Conservation (phyloP, 2,113 vertebrate genomes). For the Zingel zingel region DNA sequence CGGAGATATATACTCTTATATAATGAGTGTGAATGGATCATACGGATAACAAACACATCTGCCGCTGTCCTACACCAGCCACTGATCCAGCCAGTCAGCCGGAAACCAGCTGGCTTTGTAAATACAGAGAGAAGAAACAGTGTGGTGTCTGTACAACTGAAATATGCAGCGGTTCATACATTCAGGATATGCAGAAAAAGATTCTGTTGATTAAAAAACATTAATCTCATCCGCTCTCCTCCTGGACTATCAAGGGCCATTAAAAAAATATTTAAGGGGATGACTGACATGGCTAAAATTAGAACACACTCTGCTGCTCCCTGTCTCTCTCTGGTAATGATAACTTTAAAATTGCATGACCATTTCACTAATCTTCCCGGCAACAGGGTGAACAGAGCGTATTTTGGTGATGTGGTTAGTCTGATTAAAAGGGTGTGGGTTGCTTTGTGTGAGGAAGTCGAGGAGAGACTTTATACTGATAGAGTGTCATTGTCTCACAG, state of each 20-base stretch:
- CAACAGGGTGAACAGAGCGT: not conserved
- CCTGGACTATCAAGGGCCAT: conserved; percentile 8
- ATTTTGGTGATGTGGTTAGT: conserved; percentile 16
- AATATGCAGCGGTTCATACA: conserved; percentile 2
- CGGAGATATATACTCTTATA: conserved; percentile 65
- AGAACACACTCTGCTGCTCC: conserved; percentile 3
- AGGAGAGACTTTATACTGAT: not conserved
- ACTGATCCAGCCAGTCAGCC: conserved; percentile 66
- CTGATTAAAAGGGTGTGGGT: not conserved
- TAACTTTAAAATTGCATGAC: conserved; percentile 30
- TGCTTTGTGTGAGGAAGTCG: not conserved
- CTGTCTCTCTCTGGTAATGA: conserved; percentile 31
- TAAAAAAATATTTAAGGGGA: conserved; percentile 18
- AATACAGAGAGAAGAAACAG: conserved; percentile 28
- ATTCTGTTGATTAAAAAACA: conserved; percentile 16
- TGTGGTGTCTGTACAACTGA: conserved; percentile 1
- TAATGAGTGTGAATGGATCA: conserved; percentile 64
- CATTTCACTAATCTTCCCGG: conserved; percentile 40
- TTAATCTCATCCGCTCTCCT: not conserved
- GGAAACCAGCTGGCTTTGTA: conserved; percentile 60
- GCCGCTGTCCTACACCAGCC: conserved; percentile 62
- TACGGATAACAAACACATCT: conserved; percentile 71
- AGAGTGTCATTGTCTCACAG: not conserved
- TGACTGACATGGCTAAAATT: conserved; percentile 37
- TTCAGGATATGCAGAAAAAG: conserved; percentile 17